phyloP scores from a whole-genome alignment of 2,888 invertebrate species.

The Rhyacophila evoluta region DNA sequence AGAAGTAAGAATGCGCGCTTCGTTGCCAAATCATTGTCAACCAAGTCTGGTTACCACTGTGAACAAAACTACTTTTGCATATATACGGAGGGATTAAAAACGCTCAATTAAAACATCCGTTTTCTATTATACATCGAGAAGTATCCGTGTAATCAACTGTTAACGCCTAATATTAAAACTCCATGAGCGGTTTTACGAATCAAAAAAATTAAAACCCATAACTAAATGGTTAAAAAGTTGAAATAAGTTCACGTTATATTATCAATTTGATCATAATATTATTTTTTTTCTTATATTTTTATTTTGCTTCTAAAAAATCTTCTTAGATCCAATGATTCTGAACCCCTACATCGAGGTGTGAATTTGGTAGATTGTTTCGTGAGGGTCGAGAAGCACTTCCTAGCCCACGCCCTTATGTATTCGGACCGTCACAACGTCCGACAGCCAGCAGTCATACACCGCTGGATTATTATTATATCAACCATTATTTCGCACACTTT shows the following conservation, averaged over 20 bases:
- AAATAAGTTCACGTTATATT: neutral
- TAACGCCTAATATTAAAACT: too few species aligned
- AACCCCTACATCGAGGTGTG: neutral
- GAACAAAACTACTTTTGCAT: too few species aligned
- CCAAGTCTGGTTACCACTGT: too few species aligned
- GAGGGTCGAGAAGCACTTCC: slow-evolving; percentile 6
- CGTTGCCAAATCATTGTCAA: too few species aligned
- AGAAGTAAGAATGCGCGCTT: too few species aligned
- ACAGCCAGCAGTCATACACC: neutral
- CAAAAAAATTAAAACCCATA: neutral
- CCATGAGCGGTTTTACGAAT: too few species aligned
- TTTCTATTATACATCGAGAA: too few species aligned
- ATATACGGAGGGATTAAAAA: too few species aligned
- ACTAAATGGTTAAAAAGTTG: neutral
- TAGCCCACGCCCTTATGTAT: slow-evolving; percentile 3
- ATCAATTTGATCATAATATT: neutral
- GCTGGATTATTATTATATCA: neutral
- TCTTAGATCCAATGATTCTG: neutral
- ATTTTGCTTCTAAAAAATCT: neutral
- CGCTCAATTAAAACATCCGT: too few species aligned
- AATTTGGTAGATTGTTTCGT: neutral
- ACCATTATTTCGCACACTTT: neutral
- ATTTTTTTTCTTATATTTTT: neutral
- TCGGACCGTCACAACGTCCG: neutral
- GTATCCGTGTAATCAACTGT: too few species aligned